A percentile compares a stretch with the other conserved stretches of the same genome.
Conservation (phyloP, 2,113 vertebrate species). For the Grallaria varia region DNA sequence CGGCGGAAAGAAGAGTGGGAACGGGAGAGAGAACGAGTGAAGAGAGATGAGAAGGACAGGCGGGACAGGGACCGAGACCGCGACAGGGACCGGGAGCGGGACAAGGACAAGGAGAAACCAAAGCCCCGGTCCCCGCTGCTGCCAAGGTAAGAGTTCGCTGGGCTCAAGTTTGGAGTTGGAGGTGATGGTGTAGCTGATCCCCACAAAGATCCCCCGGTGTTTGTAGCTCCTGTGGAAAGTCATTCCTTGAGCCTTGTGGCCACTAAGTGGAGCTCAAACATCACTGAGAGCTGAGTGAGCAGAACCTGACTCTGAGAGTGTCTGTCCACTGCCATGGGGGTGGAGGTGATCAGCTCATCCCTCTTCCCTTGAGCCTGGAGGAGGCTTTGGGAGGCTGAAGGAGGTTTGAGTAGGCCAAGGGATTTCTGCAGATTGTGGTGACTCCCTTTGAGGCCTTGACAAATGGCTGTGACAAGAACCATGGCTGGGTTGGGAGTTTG, state of each 20-base stretch:
- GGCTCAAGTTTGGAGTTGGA: fast-evolving
- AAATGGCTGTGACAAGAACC: neutral
- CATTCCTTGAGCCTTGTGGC: neutral
- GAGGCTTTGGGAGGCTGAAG: neutral
- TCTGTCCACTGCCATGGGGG: neutral
- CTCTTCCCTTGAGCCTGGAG: neutral
- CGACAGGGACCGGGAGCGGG: slow-evolving; percentile 84
- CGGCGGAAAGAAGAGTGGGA: slow-evolving; percentile 85
- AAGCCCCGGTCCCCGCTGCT: slow-evolving; percentile 88
- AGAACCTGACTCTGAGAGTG: neutral
- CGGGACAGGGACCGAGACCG: slow-evolving; percentile 69
- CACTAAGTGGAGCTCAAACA: slow-evolving; percentile 41
- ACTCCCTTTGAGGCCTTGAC: neutral
- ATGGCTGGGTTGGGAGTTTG: neutral
- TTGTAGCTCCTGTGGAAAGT: fast-evolving
- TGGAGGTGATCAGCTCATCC: fast-evolving
- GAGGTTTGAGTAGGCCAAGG: neutral
- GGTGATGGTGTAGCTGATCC: neutral
- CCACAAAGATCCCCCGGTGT: fast-evolving
- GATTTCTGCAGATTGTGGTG: neutral
- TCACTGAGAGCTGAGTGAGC: fast-evolving
- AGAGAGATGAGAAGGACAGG: slow-evolving; percentile 79
- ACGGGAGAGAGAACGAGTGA: slow-evolving; percentile 71
- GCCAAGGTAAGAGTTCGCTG: slow-evolving; percentile 74
- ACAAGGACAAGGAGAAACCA: slow-evolving; percentile 90